phyloP scores from a whole-genome alignment of 2,797 vertebrate species.

The Sebastes ruberrimus region DNA sequence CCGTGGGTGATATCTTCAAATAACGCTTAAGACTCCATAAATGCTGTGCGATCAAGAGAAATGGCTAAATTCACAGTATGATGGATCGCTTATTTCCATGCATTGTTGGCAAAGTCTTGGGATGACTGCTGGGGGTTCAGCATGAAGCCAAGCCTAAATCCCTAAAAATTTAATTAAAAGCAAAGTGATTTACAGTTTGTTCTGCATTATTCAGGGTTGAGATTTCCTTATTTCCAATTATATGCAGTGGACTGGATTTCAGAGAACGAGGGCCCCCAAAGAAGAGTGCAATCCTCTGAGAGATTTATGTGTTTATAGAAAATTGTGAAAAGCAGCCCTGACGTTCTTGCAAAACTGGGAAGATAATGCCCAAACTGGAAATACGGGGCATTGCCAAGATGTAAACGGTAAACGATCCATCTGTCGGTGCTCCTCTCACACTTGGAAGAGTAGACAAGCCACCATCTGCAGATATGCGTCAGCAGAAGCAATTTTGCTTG shows the following conservation, averaged over 20 bases:
- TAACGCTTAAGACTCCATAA: constrained; percentile 36
- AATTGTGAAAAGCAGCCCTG: constrained; percentile 50
- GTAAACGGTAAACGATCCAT: constrained; percentile 75
- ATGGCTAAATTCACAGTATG: background rate
- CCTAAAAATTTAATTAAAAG: constrained; percentile 52
- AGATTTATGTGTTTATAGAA: constrained; percentile 60
- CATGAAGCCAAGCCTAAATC: constrained; percentile 38
- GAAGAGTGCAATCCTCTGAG: constrained; percentile 41
- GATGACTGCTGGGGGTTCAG: constrained; percentile 26
- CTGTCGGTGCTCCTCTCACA: constrained; percentile 65
- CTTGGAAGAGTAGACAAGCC: constrained; percentile 39
- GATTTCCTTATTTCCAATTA: constrained; percentile 59
- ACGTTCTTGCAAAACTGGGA: constrained; percentile 56
- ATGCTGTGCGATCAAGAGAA: constrained; percentile 27
- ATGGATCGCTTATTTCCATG: constrained; percentile 37
- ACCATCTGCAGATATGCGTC: constrained; percentile 68
- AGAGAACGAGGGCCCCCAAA: constrained; percentile 43
- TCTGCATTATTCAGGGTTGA: constrained; percentile 47
- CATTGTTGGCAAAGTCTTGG: constrained; percentile 41
- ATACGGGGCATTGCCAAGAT: constrained; percentile 69
- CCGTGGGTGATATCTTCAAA: constrained; percentile 19
- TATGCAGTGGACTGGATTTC: constrained; percentile 36
- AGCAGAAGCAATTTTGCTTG: constrained; percentile 28
- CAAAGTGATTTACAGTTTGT: constrained; percentile 52
- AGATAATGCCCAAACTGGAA: constrained; percentile 56